Evolutionary conservation across 2,797 vertebrate genomes (phyloP).

Genomic region (Neoniphon sammara): DNA sequence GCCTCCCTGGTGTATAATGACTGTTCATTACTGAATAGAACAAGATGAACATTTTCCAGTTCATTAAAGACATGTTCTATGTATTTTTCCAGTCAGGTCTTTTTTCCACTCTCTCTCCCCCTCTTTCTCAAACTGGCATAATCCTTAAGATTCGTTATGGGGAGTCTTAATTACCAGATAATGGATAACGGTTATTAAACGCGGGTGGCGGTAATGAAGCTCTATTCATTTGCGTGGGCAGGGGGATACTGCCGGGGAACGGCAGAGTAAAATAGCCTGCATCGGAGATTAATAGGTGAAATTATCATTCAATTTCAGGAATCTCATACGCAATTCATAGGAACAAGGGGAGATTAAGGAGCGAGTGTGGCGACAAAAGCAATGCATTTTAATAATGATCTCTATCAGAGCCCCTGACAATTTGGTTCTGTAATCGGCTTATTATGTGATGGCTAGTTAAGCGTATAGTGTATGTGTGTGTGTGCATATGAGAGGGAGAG

Average conservation of each 20-base stretch:
- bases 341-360: constrained; percentile 96
- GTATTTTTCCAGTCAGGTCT: constrained; percentile 85
- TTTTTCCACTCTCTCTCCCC: constrained; percentile 57
- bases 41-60: constrained; percentile 99
- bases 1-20: constrained; percentile 92
- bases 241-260: constrained; percentile 74
- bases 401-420: constrained; percentile 87
- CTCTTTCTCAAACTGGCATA: constrained; percentile 85
- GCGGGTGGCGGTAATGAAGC: constrained; percentile 95
- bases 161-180: constrained; percentile 99
- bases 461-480: constrained; percentile 74
- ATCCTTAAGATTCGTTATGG: constrained; percentile 97
- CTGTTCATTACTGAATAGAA: constrained; percentile 96
- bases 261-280: constrained; percentile 92
- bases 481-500: constrained; percentile 33
- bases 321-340: constrained; percentile 96
- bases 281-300: constrained; percentile 98
- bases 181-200: constrained; percentile 99
- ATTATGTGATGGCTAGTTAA: constrained; percentile 92
- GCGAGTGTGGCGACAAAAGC: constrained; percentile 90
- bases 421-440: constrained; percentile 91
- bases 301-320: constrained; percentile 99
- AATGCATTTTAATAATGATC: constrained; percentile 94
- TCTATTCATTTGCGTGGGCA: constrained; percentile 95
- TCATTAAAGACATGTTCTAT: constrained; percentile 99